phyloP scores from a whole-genome alignment of 1,140 invertebrate species.

The Macrobrachium nipponense region DNA sequence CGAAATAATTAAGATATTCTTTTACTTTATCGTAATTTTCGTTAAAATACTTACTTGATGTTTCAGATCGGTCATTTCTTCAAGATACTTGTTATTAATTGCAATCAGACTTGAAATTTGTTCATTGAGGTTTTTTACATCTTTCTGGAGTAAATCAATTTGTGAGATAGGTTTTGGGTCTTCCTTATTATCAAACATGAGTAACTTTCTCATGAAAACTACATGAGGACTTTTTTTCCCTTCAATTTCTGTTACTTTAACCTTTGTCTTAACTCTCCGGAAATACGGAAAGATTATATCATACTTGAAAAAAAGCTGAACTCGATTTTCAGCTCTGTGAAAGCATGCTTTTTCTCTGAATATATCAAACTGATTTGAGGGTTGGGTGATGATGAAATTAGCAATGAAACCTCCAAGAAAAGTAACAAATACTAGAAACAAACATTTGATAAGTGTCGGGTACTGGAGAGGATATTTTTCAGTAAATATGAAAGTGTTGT shows the following conservation, averaged over 20 bases:
- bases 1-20: too few relatives aligned
- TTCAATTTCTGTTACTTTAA: neutral
- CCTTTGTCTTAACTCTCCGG: constrained; percentile 17
- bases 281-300: constrained; percentile 44
- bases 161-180: neutral
- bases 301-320: constrained; percentile 28
- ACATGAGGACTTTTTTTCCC: constrained; percentile 2
- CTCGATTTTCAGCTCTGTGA: constrained; percentile 32
- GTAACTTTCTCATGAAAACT: constrained; percentile 25
- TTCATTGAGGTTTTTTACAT: constrained; percentile 4
- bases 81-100: too few relatives aligned
- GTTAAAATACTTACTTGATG: too few relatives aligned
- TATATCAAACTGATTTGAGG: constrained; percentile 47
- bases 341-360: constrained; percentile 49
- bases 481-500: constrained; percentile 54
- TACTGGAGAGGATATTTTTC: constrained; percentile 38
- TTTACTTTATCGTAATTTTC: too few relatives aligned
- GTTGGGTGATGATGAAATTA: constrained; percentile 53
- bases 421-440: constrained; percentile 61
- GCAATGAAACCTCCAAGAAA: constrained; percentile 56
- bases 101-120: constrained; percentile 5
- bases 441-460: constrained; percentile 40
- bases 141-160: neutral
- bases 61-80: too few relatives aligned
- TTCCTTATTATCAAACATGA: constrained; percentile 29